Base-by-base conservation (phyloP, 2,888 invertebrate genomes). In the Ophion costatus region DNA sequence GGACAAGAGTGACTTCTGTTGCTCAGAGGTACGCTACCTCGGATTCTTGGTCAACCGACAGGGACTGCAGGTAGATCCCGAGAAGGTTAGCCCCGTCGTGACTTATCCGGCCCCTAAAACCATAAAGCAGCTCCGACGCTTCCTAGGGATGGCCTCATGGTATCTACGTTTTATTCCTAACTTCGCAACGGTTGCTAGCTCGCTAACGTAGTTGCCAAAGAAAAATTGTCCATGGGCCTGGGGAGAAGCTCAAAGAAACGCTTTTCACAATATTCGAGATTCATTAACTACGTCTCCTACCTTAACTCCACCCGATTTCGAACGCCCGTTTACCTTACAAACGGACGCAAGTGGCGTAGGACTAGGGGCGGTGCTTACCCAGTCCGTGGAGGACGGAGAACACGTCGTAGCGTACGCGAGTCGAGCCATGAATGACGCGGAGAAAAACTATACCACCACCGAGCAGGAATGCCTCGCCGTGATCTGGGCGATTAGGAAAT, bases 261-360 rank as follows among this genome's bases (percentile, higher is more conserved):
- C 87, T 0, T 87, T 86, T 45, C 56, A 73, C 6, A 63, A 59
- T 7, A 73, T 84, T 14, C 69, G 77, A 7, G 29, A 38, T 0
- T 42, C 63, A 1, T 22, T 89, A 1, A 61, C 84, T 0, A 11
- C 84, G 0, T 76, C 88, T 1, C 87, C 87, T 1, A 82, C 84
- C 3, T 67, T 89, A 11, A 45, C 82, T 0, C 87, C 85, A 22
- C 88, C 87, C 0, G 77, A 89, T 24, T 88, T 86, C 22, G 33
- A 56, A 4, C 57, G 64, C 14, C 81, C 83, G 0, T 89, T 89
- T 33, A 57, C 56, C 0, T 6, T 88, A 0, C 84, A 86, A 5
- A 84, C 85, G 0, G 87, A 89, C 59, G 87, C 89, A 0, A 86
- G 86, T 10, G 61, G 66, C 0, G 73, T 75, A 1, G 89, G 86